These are phyloP conservation scores for Cotesia congregata DNA, from an alignment of 2,888 invertebrate genomes.

Conservation along the genomic window DNA sequence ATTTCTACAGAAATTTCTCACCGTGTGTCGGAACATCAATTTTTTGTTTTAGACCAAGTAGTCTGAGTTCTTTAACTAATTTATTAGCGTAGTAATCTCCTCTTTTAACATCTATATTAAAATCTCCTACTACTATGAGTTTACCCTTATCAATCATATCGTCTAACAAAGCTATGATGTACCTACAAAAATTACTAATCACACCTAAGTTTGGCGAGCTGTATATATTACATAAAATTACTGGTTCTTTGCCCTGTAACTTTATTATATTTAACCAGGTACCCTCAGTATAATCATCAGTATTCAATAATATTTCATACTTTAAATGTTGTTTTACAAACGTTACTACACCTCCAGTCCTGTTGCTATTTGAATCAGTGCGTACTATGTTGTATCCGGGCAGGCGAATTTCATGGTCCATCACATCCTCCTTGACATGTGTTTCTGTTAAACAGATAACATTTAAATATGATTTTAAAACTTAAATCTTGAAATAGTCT, in stretches of 20 bases:
- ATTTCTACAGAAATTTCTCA: too few relatives aligned
- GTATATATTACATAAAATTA: constrained; percentile 33
- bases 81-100: constrained; percentile 28
- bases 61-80: constrained; percentile 16
- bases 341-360: constrained; percentile 26
- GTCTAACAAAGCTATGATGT: constrained; percentile 30
- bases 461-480: too few relatives aligned
- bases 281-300: neutral
- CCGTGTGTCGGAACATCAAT: constrained; percentile 34
- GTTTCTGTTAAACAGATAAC: constrained; percentile 26
- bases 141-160: constrained; percentile 22
- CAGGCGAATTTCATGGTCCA: constrained; percentile 12
- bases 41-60: constrained; percentile 38
- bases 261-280: constrained; percentile 3
- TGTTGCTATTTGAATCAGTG: constrained; percentile 4
- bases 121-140: constrained; percentile 32
- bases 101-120: constrained; percentile 17
- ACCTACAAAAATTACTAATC: constrained; percentile 27
- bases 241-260: constrained; percentile 20
- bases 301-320: constrained; percentile 16
- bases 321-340: constrained; percentile 20
- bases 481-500: too few relatives aligned
- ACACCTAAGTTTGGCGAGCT: constrained; percentile 38
- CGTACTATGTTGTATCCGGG: constrained; percentile 21
- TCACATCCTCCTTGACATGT: constrained; percentile 22